Evolutionary conservation across 2,113 vertebrate species (phyloP).

Genomic region (Pungitius pungitius): DNA sequence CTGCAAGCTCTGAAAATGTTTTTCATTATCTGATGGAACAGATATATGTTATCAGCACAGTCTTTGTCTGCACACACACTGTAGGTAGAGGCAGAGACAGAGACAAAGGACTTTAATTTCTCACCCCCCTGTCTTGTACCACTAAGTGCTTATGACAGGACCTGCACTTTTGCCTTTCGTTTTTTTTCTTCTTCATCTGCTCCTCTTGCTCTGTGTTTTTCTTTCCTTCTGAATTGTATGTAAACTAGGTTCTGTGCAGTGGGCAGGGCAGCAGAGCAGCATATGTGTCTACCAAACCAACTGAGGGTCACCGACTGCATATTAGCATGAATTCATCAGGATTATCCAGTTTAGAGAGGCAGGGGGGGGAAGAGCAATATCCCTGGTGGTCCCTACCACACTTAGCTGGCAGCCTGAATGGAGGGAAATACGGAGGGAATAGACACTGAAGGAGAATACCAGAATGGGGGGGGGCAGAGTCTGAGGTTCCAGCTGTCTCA

Average conservation of each 20-base stretch:
- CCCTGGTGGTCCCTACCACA: slow-evolving; percentile 74
- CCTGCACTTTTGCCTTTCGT: slow-evolving; percentile 53
- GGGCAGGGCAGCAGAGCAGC: slow-evolving; percentile 43
- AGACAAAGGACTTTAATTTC: slow-evolving; percentile 76
- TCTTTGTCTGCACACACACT: slow-evolving; percentile 57
- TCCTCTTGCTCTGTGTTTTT: slow-evolving; percentile 46
- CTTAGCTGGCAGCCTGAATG: slow-evolving; percentile 79
- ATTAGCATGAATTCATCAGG: slow-evolving; percentile 78
- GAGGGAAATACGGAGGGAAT: slow-evolving; percentile 56
- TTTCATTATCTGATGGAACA: slow-evolving; percentile 56
- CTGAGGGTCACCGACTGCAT: slow-evolving; percentile 53
- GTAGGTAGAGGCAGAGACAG: slow-evolving; percentile 56
- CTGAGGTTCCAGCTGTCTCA: slow-evolving; percentile 77
- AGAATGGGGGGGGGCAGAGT: slow-evolving; percentile 66
- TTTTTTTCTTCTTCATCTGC: slow-evolving; percentile 24
- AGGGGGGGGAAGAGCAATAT: slow-evolving; percentile 66
- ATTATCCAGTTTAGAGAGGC: slow-evolving; percentile 63
- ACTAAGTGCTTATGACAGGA: slow-evolving; percentile 68
- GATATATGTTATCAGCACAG: slow-evolving; percentile 37
- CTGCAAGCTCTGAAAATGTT: slow-evolving; percentile 15
- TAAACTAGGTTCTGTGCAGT: slow-evolving; percentile 21
- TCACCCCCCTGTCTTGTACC: slow-evolving; percentile 63
- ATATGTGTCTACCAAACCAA: slow-evolving; percentile 58
- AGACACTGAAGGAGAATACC: slow-evolving; percentile 29
- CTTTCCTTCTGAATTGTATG: slow-evolving; percentile 40